Evolutionary conservation across 2,888 invertebrate genomes (phyloP).

Genomic region (Sinopyrophorus schimmeli): DNA sequence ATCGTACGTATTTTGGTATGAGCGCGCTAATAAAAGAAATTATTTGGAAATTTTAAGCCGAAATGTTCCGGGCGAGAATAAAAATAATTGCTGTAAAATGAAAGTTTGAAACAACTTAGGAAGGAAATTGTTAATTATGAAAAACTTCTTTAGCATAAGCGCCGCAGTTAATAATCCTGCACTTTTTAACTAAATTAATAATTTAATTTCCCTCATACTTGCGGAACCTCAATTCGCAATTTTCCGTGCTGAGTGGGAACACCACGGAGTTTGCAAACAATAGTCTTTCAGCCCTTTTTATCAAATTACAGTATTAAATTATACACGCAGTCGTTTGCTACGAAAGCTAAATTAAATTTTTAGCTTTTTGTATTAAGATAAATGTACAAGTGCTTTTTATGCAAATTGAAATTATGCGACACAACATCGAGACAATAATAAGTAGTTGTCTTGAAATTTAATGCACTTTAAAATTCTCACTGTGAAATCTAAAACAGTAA

Average conservation of each 20-base stretch:
- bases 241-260: constrained; percentile 22
- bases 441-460: constrained; percentile 19
- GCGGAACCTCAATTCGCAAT: constrained; percentile 27
- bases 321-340: constrained; percentile 25
- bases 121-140: constrained; percentile 33
- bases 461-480: constrained; percentile 13
- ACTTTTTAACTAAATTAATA: constrained; percentile 46
- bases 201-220: constrained; percentile 41
- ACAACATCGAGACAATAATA: constrained; percentile 17
- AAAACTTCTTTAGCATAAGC: constrained; percentile 39
- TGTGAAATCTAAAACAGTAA: constrained; percentile 22
- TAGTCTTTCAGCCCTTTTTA: constrained; percentile 27
- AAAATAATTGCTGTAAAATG: constrained; percentile 22
- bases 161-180: constrained; percentile 38
- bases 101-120: constrained; percentile 28
- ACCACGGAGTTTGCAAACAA: constrained; percentile 30
- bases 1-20: no score
- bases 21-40: no score
- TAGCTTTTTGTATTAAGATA: constrained; percentile 32
- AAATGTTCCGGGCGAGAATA: constrained; percentile 17
- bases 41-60: constrained; percentile 23
- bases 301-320: constrained; percentile 35
- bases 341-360: constrained; percentile 31
- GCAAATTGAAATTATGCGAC: constrained; percentile 27
- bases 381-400: constrained; percentile 28